Conservation (phyloP, 2,888 invertebrate genomes). For the Tetranychus truncatus region DNA sequence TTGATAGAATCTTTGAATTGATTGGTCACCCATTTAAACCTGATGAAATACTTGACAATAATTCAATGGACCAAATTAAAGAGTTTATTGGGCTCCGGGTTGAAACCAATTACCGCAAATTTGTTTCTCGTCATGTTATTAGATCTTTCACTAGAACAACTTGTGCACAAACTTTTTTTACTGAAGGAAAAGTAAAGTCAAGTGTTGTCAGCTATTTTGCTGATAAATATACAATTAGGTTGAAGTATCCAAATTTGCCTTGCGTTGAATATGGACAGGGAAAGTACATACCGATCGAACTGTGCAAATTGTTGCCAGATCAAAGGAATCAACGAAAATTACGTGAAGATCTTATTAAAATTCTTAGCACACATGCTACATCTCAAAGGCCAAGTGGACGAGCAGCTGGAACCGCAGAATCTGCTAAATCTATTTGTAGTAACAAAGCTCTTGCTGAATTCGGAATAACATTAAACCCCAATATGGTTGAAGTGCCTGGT, state of each 20-base stretch:
- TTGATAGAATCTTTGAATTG: background rate
- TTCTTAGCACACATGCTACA: background rate
- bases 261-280: background rate
- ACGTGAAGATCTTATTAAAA: background rate
- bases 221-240: background rate
- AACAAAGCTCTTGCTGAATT: background rate
- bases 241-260: background rate
- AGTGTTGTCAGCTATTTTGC: background rate
- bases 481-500: background rate
- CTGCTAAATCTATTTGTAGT: background rate
- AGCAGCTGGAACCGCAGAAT: background rate
- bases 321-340: background rate
- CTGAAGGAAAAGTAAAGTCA: background rate
- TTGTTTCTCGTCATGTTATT: background rate
- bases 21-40: background rate
- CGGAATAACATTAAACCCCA: background rate
- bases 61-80: background rate
- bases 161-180: background rate
- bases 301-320: background rate
- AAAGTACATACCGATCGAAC: background rate
- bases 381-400: background rate
- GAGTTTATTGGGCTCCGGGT: background rate
- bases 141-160: background rate
- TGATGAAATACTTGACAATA: background rate
- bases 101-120: background rate